Evolutionary conservation across 2,797 vertebrate genomes (phyloP), one percentile per base, ranked within the genome.

Genomic region (Buceros bicornis): DNA sequence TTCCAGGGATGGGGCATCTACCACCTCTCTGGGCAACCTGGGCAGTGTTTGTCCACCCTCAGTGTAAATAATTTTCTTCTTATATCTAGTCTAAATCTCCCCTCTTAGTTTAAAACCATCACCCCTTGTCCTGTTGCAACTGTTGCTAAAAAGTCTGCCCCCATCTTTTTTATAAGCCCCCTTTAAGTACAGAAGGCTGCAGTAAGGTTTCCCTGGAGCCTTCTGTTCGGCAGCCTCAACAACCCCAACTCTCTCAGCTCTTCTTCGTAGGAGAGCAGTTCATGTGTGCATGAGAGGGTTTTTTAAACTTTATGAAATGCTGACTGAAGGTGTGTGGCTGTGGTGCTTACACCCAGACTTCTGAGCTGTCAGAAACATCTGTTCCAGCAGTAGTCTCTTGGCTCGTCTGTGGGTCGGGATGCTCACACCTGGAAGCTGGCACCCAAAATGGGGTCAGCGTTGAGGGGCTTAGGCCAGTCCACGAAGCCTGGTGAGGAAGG

Each of bases 251-350:
- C 17, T 29, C 60, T 43, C 26, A 31, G 40, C 18, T 18, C 26
- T 12, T 48, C 24, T 18, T 35, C 45, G 18, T 26, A 33, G 43
- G 37, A 42, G 60, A 20, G 42, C 19, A 2, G 43, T 15, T 48
- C 12, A 13, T 2, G 2, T 8, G 5, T 13, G 72, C 6, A 0
- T 5, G 40, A 15, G 57, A 62, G 17, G 4, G 5, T 2, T 61
- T 70, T 28, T 37, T 71, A n/a, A 82, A 10, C 22, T 47, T 25
- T 4, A 1, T 0, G 0, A 11, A 67, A 18, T 1, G 1, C 5
- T 33, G 35, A 16, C 28, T 57, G 86, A 31, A 42, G 57, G 22
- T 2, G 2, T 0, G 0, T 24, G 19, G 8, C 56, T 21, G 6
- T 43, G 26, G 19, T 57, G 25, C 14, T 88, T 56, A 77, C 6